Conservation (phyloP, 2,888 invertebrate species). For the Dynastes tityus region DNA sequence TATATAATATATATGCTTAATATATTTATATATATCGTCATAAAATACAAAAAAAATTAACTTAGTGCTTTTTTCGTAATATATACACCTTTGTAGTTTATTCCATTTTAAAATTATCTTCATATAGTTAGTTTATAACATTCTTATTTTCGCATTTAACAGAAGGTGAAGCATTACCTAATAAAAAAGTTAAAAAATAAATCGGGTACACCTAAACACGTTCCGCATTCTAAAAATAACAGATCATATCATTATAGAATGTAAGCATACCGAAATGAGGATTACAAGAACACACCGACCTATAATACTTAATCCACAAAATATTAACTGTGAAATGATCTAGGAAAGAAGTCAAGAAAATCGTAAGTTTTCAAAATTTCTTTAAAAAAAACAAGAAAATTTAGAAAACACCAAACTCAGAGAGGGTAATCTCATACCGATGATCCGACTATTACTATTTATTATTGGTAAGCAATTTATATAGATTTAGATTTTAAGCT, state of each 20-base stretch:
- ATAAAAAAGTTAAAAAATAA: slow-evolving; percentile 12
- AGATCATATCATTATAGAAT: slow-evolving; percentile 6
- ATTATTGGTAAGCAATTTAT: neutral
- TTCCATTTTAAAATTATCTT: slow-evolving; percentile 39
- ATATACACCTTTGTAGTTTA: slow-evolving; percentile 45
- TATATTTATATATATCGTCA: slow-evolving; percentile 48
- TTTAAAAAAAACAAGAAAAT: neutral
- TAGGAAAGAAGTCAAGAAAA: neutral
- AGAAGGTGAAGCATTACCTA: neutral
- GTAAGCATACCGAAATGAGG: neutral
- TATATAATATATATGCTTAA: slow-evolving; percentile 44
- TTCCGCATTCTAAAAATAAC: slow-evolving; percentile 10
- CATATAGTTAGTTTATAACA: slow-evolving; percentile 27
- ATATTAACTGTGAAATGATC: neutral
- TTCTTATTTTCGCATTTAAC: slow-evolving; percentile 15
- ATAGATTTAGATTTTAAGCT: neutral
- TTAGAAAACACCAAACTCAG: neutral
- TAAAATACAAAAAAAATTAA: slow-evolving; percentile 52
- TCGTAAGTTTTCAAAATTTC: slow-evolving; percentile 32
- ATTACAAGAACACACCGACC: too few relatives aligned
- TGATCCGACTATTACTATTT: neutral
- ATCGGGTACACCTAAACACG: neutral
- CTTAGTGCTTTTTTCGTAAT: slow-evolving; percentile 48
- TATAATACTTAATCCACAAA: too few relatives aligned
- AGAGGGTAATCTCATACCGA: neutral